Evolutionary conservation across 2,888 invertebrate genomes (phyloP).

Genomic region (Euplagia quadripunctaria): DNA sequence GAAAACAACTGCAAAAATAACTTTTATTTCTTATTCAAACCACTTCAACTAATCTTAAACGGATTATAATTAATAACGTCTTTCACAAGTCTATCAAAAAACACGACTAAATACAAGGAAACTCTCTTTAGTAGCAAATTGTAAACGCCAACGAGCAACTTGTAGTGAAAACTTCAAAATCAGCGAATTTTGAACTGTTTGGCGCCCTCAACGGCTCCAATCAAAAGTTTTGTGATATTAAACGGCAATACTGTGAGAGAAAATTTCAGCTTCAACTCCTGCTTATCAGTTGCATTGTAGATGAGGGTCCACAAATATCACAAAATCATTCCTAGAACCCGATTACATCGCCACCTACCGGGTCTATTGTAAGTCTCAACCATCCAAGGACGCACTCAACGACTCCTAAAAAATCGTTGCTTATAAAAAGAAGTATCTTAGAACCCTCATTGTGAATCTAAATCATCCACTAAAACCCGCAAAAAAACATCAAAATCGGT

Average conservation of each 20-base stretch:
- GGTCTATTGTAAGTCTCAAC: no score
- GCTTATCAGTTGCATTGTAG: not conserved
- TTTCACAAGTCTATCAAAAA: not conserved
- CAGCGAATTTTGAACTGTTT: constrained; percentile 24
- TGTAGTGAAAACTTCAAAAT: constrained; percentile 30
- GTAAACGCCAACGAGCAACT: constrained; percentile 16
- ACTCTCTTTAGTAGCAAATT: constrained; percentile 10
- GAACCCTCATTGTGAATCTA: no score
- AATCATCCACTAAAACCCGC: no score
- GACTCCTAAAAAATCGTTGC: no score
- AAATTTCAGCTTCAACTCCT: not conserved
- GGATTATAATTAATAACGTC: not conserved
- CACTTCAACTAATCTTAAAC: not conserved
- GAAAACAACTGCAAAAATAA: not conserved
- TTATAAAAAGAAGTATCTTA: no score
- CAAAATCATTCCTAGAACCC: no score
- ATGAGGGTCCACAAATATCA: no score
- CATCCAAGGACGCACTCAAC: no score
- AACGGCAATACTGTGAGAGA: not conserved
- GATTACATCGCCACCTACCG: no score
- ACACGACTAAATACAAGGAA: constrained; percentile 21
- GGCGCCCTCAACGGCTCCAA: constrained; percentile 18
- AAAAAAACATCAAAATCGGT: no score
- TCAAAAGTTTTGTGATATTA: constrained; percentile 23
- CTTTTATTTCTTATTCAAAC: not conserved